Evolutionary conservation across 2,113 vertebrate species (phyloP).

Genomic region (Cryptotis parvus): DNA sequence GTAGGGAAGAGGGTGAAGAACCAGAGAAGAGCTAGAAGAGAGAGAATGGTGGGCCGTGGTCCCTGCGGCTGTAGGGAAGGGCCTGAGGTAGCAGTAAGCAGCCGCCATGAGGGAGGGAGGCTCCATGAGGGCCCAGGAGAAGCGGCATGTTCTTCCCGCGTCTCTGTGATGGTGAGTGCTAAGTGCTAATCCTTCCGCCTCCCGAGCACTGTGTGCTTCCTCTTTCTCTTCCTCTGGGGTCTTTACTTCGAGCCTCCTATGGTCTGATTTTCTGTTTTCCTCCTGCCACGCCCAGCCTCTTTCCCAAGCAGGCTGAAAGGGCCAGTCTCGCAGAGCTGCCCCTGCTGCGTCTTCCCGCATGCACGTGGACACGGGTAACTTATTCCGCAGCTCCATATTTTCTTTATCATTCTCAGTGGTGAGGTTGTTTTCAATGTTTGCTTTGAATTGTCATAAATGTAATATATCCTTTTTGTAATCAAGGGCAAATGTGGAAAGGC

Average conservation of each 20-base stretch:
- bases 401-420: not conserved
- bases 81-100: not conserved
- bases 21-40: not conserved
- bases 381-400: not conserved
- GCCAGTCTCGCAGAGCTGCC: no score
- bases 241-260: not conserved
- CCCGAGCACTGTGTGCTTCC: not conserved
- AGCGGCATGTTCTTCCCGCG: no score
- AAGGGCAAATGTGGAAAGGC: not conserved
- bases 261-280: not conserved
- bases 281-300: not conserved
- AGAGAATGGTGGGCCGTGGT: fast-evolving
- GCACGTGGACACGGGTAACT: no score
- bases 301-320: no score
- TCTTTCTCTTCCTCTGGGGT: not conserved
- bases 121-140: no score
- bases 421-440: not conserved
- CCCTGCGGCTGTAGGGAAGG: fast-evolving
- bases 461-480: not conserved
- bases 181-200: no score
- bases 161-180: no score
- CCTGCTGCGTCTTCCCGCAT: no score
- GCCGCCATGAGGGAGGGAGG: not conserved
- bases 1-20: fast-evolving
- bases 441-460: not conserved